Percentiles rank a stretch among this genome's conserved stretches.
Conservation (phyloP, 2,113 vertebrate genomes). For the Dipodomys ordii region DNA sequence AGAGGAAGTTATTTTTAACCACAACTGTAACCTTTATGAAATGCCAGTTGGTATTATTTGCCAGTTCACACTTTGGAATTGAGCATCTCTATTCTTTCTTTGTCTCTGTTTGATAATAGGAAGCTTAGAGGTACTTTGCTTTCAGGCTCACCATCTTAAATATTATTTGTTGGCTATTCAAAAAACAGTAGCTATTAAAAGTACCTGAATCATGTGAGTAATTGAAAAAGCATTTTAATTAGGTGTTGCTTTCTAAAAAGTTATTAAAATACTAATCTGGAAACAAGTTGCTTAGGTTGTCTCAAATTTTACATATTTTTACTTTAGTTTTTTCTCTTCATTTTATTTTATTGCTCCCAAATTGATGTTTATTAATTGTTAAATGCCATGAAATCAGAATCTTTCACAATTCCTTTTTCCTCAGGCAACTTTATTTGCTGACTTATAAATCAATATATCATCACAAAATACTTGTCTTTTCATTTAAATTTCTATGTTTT, state of each 20-base stretch:
- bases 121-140: not conserved
- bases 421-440: not conserved
- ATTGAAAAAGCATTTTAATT: constrained; percentile 36
- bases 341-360: constrained; percentile 11
- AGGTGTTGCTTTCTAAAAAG: not conserved
- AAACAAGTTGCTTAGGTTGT: not conserved
- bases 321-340: not conserved
- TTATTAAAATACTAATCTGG: constrained; percentile 27
- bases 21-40: not conserved
- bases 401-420: constrained; percentile 35
- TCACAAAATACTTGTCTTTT: not conserved
- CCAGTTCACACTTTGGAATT: not conserved
- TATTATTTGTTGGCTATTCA: not conserved
- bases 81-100: not conserved
- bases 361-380: constrained; percentile 9
- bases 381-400: constrained; percentile 7
- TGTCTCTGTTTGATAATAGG: not conserved
- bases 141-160: not conserved
- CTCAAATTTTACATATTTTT: constrained; percentile 20
- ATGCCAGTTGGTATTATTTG: not conserved
- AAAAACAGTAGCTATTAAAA: constrained; percentile 11
- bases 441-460: constrained; percentile 30
- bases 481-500: not conserved
- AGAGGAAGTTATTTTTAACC: constrained; percentile 37
- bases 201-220: not conserved